Evolutionary conservation across 2,888 invertebrate genomes (phyloP).

Genomic region (Pomacea canaliculata): DNA sequence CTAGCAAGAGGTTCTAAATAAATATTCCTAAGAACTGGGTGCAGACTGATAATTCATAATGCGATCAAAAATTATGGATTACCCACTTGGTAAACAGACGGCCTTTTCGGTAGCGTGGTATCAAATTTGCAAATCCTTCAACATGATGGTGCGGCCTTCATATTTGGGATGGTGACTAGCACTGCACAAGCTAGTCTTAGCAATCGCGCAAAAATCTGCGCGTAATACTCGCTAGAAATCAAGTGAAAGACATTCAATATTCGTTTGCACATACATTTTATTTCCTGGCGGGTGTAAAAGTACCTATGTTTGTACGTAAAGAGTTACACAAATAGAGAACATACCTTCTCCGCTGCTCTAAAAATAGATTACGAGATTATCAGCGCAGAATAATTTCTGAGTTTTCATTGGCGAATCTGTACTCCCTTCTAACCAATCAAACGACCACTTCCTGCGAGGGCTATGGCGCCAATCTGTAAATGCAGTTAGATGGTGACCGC

Average conservation of each 20-base stretch:
- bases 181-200: conserved; percentile 5
- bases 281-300: conserved; percentile 22
- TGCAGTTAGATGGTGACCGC: conserved; percentile 21
- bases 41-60: conserved; percentile 7
- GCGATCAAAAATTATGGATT: conserved; percentile 11
- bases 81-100: conserved; percentile 23
- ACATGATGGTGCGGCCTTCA: conserved; percentile 34
- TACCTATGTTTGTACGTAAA: conserved; percentile 30
- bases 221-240: neutral
- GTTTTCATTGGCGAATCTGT: conserved; percentile 42
- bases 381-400: conserved; percentile 22
- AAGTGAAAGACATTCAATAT: conserved; percentile 11
- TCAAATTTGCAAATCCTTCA: conserved; percentile 36
- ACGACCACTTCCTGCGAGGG: conserved; percentile 21
- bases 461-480: conserved; percentile 50
- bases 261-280: conserved; percentile 26
- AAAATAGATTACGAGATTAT: conserved; percentile 55
- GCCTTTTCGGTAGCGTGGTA: conserved; percentile 32
- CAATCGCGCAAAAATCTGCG: conserved; percentile 10
- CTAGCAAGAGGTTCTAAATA: conserved; percentile 2
- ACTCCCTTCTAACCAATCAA: conserved; percentile 39
- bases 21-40: conserved; percentile 10
- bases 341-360: conserved; percentile 56
- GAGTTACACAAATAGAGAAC: conserved; percentile 44
- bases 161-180: conserved; percentile 24